These are phyloP conservation scores for Austrolebias charrua DNA, from an alignment of 2,797 vertebrate species.

Conservation along the genomic window DNA sequence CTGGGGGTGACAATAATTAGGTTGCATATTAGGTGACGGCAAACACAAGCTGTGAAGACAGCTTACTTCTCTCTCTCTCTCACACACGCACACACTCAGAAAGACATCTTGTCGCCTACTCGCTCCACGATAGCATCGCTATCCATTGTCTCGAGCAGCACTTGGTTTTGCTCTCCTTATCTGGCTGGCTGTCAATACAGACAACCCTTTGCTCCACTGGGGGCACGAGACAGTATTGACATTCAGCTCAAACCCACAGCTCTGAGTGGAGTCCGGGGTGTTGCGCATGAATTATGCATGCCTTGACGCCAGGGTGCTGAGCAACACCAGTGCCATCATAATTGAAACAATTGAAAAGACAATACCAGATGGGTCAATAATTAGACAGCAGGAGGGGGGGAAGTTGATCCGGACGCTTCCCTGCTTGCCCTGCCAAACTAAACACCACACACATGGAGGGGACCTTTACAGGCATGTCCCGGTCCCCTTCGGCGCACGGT, in stretches of 20 bases:
- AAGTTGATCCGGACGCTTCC: conserved; percentile 75
- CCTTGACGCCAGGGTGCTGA: conserved; percentile 77
- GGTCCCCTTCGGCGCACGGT: conserved; percentile 48
- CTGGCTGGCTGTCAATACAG: conserved; percentile 73
- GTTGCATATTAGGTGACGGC: conserved; percentile 71
- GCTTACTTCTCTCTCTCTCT: conserved; percentile 29
- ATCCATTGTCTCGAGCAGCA: conserved; percentile 66
- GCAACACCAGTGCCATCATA: conserved; percentile 83
- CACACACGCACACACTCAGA: conserved; percentile 1
- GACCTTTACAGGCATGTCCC: conserved; percentile 64
- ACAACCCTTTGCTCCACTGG: conserved; percentile 69
- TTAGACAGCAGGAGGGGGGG: conserved; percentile 77
- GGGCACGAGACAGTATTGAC: conserved; percentile 79
- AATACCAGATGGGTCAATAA: conserved; percentile 85
- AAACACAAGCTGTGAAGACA: conserved; percentile 65
- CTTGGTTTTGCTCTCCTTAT: conserved; percentile 64
- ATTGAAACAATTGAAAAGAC: conserved; percentile 87
- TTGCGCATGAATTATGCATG: conserved; percentile 82
- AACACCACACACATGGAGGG: conserved; percentile 50
- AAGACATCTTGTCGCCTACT: conserved; percentile 46
- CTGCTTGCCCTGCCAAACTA: conserved; percentile 62
- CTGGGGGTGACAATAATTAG: conserved; percentile 76
- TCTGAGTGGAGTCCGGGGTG: conserved; percentile 79
- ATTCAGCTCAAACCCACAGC: conserved; percentile 80
- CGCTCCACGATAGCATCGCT: conserved; percentile 55